Evolutionary conservation across 2,888 invertebrate species (phyloP), one percentile per base, ranked within the genome.

Genomic region (Acrobasis repandana): DNA sequence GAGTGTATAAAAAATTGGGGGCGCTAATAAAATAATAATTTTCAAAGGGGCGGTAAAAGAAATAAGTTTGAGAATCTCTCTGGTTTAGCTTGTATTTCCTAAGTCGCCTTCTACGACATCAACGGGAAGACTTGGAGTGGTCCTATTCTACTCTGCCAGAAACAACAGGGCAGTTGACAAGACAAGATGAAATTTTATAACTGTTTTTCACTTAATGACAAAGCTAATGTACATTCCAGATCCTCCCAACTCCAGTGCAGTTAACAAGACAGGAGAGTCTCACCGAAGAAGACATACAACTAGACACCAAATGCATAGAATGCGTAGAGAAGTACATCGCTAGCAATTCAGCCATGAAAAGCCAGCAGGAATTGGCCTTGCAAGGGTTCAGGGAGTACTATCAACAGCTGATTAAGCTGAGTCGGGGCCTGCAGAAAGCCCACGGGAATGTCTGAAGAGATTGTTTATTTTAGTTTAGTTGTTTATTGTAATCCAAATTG

Each of bases 321-420:
- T 93, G 94, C 67, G 84, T 96, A 57, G 93, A 95, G 67, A 87
- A 91, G 62, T 96, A 94, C 77, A 93, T 95, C 14, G 80, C 88
- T 14, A 85, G 91, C 36, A 94, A 94, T 73, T 94, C 96, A 0
- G 78, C 93, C 1, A 95, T 95, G 82, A 95, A 94, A 80, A 94
- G 94, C 5, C 94, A 95, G 63, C 92, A 97, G 50, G 95, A 95
- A 71, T 79, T 96, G 52, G 95, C 96, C 0, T 75, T 96, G n/a
- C 95, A 96, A 77, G 94, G 95, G 6, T 94, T 95, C 69, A 93
- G 94, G 71, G 96, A 96, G 76, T 73, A 94, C n/a, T 93, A 93
- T 67, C 93, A 93, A 48, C 93, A 94, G 67, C 88, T 93, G 62
- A 81, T 93, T 46, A 93, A 94, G 61, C 77, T 95, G 0, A 93